Evolutionary conservation across 2,888 invertebrate genomes (phyloP).

Genomic region (Eudemis profundana): DNA sequence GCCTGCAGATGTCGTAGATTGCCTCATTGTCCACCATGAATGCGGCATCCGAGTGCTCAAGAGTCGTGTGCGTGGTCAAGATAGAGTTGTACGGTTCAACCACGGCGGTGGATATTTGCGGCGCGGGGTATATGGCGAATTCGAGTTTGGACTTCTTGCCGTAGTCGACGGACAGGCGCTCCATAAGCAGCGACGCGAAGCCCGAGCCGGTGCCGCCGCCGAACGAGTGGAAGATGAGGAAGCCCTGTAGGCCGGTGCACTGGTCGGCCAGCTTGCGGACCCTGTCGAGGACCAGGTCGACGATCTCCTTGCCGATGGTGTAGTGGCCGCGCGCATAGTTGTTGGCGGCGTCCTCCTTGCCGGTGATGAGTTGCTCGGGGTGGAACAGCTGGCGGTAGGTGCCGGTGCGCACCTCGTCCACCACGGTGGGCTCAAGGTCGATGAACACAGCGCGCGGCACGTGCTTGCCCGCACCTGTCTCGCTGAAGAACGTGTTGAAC

Average conservation of each 20-base stretch:
- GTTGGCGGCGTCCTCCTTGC: conserved; percentile 98
- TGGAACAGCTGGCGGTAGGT: conserved; percentile 98
- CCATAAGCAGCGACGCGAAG: conserved; percentile 97
- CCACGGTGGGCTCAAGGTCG: conserved; percentile 98
- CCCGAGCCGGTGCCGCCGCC: conserved; percentile 97
- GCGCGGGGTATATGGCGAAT: conserved; percentile 98
- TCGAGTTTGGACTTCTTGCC: conserved; percentile 97
- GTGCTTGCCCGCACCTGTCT: conserved; percentile 98
- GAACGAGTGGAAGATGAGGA: conserved; percentile 97
- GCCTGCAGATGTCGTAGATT: conserved; percentile 95
- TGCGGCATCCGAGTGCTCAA: conserved; percentile 97
- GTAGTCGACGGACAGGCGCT: conserved; percentile 96
- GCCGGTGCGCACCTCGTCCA: conserved; percentile 96
- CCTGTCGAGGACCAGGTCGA: conserved; percentile 94
- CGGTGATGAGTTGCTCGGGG: conserved; percentile 97
- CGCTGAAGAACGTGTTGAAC: conserved; percentile 97
- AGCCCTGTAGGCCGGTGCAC: conserved; percentile 96
- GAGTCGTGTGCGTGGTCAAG: conserved; percentile 96
- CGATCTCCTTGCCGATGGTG: conserved; percentile 97
- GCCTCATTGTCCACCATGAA: conserved; percentile 98
- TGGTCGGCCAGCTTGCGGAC: conserved; percentile 94
- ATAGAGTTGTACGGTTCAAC: conserved; percentile 99
- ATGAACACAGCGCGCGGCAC: conserved; percentile 97
- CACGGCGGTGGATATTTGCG: conserved; percentile 94
- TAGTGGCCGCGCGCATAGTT: conserved; percentile 99